Percentiles rank a stretch among this genome's conserved stretches.
Conservation (phyloP, 2,888 invertebrate species). For the Hemicrepidius hirtus region DNA sequence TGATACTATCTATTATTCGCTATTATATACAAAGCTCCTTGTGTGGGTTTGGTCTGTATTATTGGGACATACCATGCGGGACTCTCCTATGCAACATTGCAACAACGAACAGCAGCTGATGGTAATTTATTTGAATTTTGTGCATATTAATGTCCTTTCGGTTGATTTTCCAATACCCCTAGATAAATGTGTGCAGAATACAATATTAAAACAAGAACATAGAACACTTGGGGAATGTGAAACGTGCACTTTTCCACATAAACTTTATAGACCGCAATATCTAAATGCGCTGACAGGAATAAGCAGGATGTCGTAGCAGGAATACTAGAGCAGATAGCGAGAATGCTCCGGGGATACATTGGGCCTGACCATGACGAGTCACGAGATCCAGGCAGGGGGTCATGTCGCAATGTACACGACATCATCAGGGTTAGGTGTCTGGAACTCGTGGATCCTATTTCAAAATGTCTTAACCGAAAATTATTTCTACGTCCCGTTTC, state of each 20-base stretch:
- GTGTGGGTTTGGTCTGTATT: constrained; percentile 51
- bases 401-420: constrained; percentile 34
- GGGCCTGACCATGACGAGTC: constrained; percentile 56
- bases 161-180: constrained; percentile 4
- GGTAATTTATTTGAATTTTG: constrained; percentile 26
- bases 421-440: constrained; percentile 32
- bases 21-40: constrained; percentile 56
- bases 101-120: constrained; percentile 37
- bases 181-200: constrained; percentile 13
- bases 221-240: constrained; percentile 38
- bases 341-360: constrained; percentile 54
- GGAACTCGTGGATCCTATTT: constrained; percentile 10
- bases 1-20: constrained; percentile 62
- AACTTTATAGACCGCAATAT: constrained; percentile 50
- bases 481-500: constrained; percentile 17
- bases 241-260: constrained; percentile 42
- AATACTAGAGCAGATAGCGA: constrained; percentile 49
- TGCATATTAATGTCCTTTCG: constrained; percentile 19
- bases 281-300: constrained; percentile 56
- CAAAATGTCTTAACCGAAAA: constrained; percentile 20
- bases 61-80: constrained; percentile 41
- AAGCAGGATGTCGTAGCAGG: constrained; percentile 54
- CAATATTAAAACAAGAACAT: constrained; percentile 33
- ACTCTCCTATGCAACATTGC: constrained; percentile 38
- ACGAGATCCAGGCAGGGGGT: constrained; percentile 42